Conservation (phyloP, 2,797 vertebrate species). For the Vespertilio murinus region DNA sequence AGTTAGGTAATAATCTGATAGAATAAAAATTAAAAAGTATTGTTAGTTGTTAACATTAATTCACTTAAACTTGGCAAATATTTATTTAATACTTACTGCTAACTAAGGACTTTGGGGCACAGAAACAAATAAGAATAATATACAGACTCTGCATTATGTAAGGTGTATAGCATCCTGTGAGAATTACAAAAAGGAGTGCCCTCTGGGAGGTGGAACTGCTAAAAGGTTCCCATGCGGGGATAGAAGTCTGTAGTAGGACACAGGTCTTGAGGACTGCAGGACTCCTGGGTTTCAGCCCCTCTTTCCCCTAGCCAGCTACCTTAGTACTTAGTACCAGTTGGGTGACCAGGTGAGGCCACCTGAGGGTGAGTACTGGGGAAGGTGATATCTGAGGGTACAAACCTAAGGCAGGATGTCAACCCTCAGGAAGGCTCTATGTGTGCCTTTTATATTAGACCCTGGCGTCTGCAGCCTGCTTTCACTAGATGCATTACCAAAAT, state of each 20-base stretch:
- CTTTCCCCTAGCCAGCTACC: background rate
- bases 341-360: background rate
- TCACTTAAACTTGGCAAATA: background rate
- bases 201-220: background rate
- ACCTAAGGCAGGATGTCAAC: background rate
- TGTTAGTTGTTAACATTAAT: background rate
- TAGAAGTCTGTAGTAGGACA: too few relatives aligned
- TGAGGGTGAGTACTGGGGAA: background rate
- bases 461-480: background rate
- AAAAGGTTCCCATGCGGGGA: too few relatives aligned
- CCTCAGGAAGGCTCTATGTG: background rate
- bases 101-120: background rate
- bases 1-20: background rate
- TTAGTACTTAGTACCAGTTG: background rate
- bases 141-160: background rate
- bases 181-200: background rate
- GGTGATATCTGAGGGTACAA: accelerated
- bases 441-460: background rate
- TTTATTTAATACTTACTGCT: background rate
- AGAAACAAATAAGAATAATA: background rate
- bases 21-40: background rate
- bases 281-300: background rate
- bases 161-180: background rate
- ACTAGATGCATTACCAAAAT: accelerated
- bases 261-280: background rate